Evolutionary conservation across 2,888 invertebrate species (phyloP).

Genomic region (Caenorhabditis angaria): DNA sequence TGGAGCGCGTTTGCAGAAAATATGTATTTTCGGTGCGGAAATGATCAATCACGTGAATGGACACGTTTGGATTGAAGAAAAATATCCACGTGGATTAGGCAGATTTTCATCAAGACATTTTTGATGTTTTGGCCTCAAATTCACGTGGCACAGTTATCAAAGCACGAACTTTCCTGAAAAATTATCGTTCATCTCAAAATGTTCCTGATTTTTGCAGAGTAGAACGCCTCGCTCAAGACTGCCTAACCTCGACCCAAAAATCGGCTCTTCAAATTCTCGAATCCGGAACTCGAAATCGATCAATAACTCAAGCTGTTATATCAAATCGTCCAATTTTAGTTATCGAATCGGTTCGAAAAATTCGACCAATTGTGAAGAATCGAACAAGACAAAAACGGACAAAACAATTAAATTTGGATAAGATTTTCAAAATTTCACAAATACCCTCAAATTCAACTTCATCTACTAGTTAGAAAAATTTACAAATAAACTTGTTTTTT

Average conservation of each 20-base stretch:
- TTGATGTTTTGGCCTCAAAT: no score
- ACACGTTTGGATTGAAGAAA: no score
- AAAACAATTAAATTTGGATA: slow-evolving; percentile 5
- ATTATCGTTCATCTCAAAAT: neutral
- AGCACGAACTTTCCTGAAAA: no score
- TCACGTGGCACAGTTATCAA: no score
- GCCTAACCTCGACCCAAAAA: slow-evolving; percentile 22
- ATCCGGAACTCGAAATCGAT: neutral
- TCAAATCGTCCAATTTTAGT: slow-evolving; percentile 10
- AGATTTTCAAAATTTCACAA: neutral
- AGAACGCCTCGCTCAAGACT: slow-evolving; percentile 34
- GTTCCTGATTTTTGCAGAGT: slow-evolving; percentile 17
- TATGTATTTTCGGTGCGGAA: no score
- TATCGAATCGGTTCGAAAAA: slow-evolving; percentile 25
- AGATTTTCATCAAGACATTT: no score
- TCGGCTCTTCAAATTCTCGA: neutral
- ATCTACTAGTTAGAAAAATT: no score
- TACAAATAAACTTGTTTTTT: no score
- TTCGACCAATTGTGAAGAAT: slow-evolving; percentile 31
- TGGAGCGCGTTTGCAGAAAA: no score
- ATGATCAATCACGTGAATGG: no score
- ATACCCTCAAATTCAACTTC: neutral
- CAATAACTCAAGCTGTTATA: slow-evolving; percentile 3
- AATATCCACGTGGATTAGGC: no score
- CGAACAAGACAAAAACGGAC: slow-evolving; percentile 19